Conservation (phyloP, 2,113 vertebrate genomes). For the Herpetotheres cachinnans region DNA sequence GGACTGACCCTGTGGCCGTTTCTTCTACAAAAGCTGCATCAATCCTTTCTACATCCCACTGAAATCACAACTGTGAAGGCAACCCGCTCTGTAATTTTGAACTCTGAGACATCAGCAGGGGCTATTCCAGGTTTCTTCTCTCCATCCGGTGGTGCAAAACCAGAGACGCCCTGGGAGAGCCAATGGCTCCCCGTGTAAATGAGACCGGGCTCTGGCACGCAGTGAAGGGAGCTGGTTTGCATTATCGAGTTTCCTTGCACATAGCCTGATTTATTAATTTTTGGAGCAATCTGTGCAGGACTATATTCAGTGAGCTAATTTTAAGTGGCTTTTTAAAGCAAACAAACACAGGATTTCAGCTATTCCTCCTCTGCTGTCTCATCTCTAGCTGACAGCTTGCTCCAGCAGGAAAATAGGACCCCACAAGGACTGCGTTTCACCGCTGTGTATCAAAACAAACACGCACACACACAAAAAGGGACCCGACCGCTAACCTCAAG, state of each 20-base stretch:
- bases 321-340: slow-evolving; percentile 51
- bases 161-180: not conserved
- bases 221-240: not conserved
- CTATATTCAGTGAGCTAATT: not conserved
- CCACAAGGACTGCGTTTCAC: not conserved
- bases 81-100: not conserved
- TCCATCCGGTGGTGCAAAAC: not conserved
- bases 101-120: not conserved
- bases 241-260: not conserved
- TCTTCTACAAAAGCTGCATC: not conserved
- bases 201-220: not conserved
- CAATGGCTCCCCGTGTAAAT: not conserved
- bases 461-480: not conserved
- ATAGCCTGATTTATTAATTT: slow-evolving; percentile 7
- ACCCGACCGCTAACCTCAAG: not conserved
- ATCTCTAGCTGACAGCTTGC: not conserved
- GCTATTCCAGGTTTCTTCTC: not conserved
- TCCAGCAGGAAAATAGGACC: not conserved
- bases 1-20: not conserved
- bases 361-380: not conserved
- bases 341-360: slow-evolving; percentile 20
- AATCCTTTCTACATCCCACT: not conserved
- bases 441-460: not conserved
- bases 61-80: not conserved
- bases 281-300: not conserved